Evolutionary conservation across 2,888 invertebrate species (phyloP), one percentile per base, ranked within the genome.

Genomic region (Pemphredon lugubris): DNA sequence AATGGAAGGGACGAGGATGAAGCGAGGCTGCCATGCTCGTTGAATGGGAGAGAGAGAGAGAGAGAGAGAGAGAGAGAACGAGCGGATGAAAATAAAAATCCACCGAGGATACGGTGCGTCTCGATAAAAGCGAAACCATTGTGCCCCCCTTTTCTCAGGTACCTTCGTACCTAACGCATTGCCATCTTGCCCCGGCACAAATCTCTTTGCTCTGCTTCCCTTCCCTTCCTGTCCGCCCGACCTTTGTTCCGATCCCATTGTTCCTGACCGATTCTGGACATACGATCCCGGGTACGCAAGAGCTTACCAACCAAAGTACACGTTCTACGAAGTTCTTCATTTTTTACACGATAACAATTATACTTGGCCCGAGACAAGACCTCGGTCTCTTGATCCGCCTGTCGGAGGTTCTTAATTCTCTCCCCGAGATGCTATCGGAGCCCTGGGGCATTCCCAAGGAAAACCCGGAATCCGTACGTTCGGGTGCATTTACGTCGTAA

Each of bases 181-280:
- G 57, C 26, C 61, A 42, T 76, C 64, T 63, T 74, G 50, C 64
- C 26, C 59, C 48, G 51, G 51, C 47, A 20, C 57, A 48, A n/a
- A 50, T 58, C 58, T 63, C 51, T 57, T 47, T 39, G 57, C 16
- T 51, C 20, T 55, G 44, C 70, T 71, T 65, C 55, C 61, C 48
- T 69, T 75, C 68, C 57, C 51, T 44, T 3, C 7, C 26, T 26
- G 26, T 60, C 57, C 57, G 47, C 59, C 40, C 68, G 39, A 71
- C 64, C 73, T 77, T 80, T 79, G 81, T 81, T 73, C 81, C 13
- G 51, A 34, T 30, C 40, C 42, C 69, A 80, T 80, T 80, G 81
- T 81, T 64, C 77, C 42, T 45, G 68, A 58, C 60, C 73, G 66
- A 73, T 77, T 69, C 75, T 50, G 42, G 57, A 64, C 70, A 51